Evolutionary conservation across 2,797 vertebrate species (phyloP).

Genomic region (Staurois parvus): DNA sequence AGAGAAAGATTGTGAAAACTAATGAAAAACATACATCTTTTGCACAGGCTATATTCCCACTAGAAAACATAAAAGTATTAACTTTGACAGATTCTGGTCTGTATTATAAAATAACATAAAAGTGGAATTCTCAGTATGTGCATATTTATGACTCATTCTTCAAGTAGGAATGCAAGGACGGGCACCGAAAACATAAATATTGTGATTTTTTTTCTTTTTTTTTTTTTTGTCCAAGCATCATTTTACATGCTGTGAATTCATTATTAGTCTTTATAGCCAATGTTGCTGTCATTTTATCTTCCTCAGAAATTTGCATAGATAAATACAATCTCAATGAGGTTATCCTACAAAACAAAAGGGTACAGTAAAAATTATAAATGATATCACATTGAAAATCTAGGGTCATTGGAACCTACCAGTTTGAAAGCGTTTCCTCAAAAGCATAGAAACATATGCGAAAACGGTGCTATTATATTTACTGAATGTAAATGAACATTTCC

Average conservation of each 20-base stretch:
- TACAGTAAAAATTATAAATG: too few species aligned
- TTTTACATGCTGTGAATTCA: slow-evolving; percentile 56
- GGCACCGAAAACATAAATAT: slow-evolving; percentile 51
- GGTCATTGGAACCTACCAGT: too few species aligned
- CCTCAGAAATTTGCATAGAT: slow-evolving; percentile 50
- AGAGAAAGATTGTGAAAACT: slow-evolving; percentile 70
- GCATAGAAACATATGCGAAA: too few species aligned
- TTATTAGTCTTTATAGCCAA: slow-evolving; percentile 49
- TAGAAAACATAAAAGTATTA: slow-evolving; percentile 70
- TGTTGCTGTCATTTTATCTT: slow-evolving; percentile 36
- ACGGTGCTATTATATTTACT: too few species aligned
- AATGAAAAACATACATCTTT: slow-evolving; percentile 75
- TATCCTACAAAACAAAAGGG: too few species aligned
- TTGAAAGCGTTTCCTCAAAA: too few species aligned
- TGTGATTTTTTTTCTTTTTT: slow-evolving; percentile 22
- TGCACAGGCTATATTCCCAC: slow-evolving; percentile 65
- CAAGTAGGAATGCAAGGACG: slow-evolving; percentile 56
- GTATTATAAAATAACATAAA: slow-evolving; percentile 67
- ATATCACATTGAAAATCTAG: too few species aligned
- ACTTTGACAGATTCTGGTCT: slow-evolving; percentile 69
- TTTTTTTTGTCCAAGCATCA: slow-evolving; percentile 33
- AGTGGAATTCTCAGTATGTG: slow-evolving; percentile 59
- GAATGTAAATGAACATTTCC: too few species aligned
- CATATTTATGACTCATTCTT: slow-evolving; percentile 50
- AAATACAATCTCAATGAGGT: slow-evolving; percentile 9